Conservation (phyloP, 2,888 invertebrate species). For the Pilophorus perplexus region DNA sequence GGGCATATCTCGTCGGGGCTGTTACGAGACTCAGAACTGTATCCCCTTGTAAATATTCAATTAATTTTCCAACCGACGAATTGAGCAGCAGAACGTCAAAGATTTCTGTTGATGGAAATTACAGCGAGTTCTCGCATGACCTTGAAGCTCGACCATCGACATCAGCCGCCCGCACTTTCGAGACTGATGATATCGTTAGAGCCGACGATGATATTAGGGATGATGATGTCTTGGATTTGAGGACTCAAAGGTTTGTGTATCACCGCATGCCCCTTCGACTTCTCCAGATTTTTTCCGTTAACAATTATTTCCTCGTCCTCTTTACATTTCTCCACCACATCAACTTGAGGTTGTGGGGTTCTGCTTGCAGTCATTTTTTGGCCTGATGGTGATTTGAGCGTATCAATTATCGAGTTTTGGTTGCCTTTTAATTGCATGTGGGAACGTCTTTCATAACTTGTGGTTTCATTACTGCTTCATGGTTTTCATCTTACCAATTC, state of each 20-base stretch:
- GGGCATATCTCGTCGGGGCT: too few relatives aligned
- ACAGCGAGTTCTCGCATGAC: slow-evolving; percentile 22
- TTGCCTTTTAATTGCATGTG: background rate
- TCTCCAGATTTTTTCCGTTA: background rate
- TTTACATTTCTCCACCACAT: slow-evolving; percentile 4
- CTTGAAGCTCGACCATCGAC: slow-evolving; percentile 20
- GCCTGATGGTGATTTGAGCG: slow-evolving; percentile 13
- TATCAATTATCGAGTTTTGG: background rate
- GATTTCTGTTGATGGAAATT: slow-evolving; percentile 30
- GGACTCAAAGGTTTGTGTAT: slow-evolving; percentile 29
- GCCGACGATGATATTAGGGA: slow-evolving; percentile 29
- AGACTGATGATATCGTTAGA: slow-evolving; percentile 25
- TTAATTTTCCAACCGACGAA: background rate
- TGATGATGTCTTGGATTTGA: slow-evolving; percentile 23
- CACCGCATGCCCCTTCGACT: slow-evolving; percentile 21
- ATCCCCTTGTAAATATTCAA: background rate
- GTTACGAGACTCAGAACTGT: too few relatives aligned
- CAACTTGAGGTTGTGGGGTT: slow-evolving; percentile 11
- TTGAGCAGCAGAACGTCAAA: too few relatives aligned
- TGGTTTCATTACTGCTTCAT: background rate
- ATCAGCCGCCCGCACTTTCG: background rate
- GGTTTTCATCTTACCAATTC: too few relatives aligned
- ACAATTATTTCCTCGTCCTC: slow-evolving; percentile 8
- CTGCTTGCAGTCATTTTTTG: slow-evolving; percentile 19
- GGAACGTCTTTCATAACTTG: background rate